Evolutionary conservation across 2,113 vertebrate species (phyloP).

Genomic region (Rhombomys opimus): DNA sequence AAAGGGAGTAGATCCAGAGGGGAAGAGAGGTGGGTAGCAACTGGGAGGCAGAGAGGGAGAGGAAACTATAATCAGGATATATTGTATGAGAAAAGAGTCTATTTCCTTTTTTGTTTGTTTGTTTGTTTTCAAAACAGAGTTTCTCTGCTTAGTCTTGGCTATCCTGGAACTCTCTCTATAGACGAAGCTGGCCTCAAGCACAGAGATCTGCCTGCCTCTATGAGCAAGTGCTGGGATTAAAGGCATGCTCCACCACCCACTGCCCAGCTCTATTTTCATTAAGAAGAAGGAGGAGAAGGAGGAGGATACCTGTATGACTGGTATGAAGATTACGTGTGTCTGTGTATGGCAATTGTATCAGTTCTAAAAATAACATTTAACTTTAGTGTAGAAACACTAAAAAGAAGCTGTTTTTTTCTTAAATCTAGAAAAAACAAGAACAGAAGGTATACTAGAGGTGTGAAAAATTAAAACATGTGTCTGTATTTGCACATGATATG

Average conservation of each 20-base stretch:
- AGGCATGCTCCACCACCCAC: no score
- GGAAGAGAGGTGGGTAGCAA: neutral
- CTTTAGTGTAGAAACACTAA: neutral
- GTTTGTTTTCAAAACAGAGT: neutral
- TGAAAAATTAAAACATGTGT: neutral
- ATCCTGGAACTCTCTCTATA: neutral
- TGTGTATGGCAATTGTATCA: neutral
- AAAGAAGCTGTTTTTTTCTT: neutral
- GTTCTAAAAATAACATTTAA: constrained; percentile 10
- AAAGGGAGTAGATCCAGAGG: neutral
- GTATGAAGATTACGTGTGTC: neutral
- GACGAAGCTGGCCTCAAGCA: neutral
- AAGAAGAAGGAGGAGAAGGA: neutral
- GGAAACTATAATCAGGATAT: neutral
- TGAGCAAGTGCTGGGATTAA: no score
- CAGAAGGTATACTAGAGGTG: neutral
- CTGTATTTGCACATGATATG: neutral
- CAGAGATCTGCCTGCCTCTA: neutral
- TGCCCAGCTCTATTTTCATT: neutral
- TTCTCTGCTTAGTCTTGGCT: neutral
- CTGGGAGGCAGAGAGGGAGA: neutral
- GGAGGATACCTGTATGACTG: neutral
- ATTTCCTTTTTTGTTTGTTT: neutral
- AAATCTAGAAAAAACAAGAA: constrained; percentile 14
- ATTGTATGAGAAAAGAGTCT: neutral